A percentile compares a stretch with the other conserved stretches of the same genome.
Conservation (phyloP, 2,113 vertebrate species). For the Heteronetta atricapilla region DNA sequence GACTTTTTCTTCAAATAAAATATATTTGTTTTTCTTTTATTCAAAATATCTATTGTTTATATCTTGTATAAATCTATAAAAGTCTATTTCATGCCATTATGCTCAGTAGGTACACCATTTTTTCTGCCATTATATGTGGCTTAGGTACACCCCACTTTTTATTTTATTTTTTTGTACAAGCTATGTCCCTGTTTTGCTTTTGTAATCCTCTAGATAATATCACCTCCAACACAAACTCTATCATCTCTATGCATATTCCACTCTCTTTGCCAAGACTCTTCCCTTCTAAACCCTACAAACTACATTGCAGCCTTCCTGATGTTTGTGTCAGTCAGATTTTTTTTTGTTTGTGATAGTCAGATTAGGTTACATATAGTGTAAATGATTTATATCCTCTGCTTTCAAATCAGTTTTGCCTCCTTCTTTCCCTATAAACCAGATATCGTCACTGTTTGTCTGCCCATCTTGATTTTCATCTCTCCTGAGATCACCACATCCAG, state of each 20-base stretch:
- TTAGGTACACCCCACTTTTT: background rate
- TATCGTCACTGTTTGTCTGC: background rate
- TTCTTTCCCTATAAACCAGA: background rate
- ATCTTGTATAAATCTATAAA: background rate
- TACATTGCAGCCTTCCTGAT: background rate
- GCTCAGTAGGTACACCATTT: background rate
- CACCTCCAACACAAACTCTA: background rate
- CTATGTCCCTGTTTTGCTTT: background rate
- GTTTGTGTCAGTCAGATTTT: too few relatives aligned
- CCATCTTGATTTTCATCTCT: background rate
- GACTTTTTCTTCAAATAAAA: background rate
- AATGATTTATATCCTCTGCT: background rate
- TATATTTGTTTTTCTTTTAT: background rate
- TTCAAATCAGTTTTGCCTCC: background rate
- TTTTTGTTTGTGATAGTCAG: background rate
- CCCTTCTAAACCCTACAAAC: accelerated
- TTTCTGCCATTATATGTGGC: background rate
- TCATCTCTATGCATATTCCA: background rate
- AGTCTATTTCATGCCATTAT: background rate
- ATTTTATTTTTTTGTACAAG: background rate
- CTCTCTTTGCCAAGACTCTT: background rate
- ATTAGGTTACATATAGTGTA: background rate
- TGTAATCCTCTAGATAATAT: background rate
- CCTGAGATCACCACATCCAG: background rate
- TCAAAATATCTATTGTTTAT: background rate